Percentiles rank a stretch among this genome's conserved stretches.
phyloP scores from a whole-genome alignment of 2,888 invertebrate species.

The Tenodera sinensis region DNA sequence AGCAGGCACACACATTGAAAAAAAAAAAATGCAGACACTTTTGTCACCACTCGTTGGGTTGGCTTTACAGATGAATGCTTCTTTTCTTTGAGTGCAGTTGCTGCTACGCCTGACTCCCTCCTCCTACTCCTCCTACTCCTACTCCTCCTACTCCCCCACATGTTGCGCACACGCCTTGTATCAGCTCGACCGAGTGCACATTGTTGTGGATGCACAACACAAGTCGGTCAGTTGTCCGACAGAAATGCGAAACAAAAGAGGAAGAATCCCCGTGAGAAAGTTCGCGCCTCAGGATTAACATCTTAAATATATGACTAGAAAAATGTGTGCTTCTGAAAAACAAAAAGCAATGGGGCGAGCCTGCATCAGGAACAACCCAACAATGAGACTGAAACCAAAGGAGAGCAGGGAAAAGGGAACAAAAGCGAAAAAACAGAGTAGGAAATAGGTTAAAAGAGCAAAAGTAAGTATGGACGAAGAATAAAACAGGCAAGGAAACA shows the following conservation, averaged over 20 bases:
- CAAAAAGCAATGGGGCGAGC: not conserved
- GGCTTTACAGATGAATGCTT: constrained; percentile 12
- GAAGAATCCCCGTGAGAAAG: not conserved
- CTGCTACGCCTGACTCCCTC: not conserved
- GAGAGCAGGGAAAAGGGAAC: not conserved
- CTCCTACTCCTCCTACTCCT: not conserved
- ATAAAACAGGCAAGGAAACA: not conserved
- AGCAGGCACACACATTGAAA: not conserved
- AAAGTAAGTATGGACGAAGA: not conserved
- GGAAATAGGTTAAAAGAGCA: not conserved
- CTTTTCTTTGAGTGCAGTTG: constrained; percentile 2
- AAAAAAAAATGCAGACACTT: constrained; percentile 14
- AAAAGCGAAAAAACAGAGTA: not conserved
- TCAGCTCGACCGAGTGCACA: not conserved
- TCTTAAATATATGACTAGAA: not conserved
- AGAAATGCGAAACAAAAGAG: not conserved
- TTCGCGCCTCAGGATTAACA: not conserved
- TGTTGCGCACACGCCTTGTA: not conserved
- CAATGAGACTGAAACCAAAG: too few species aligned
- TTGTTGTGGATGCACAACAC: not conserved
- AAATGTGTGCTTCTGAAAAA: not conserved
- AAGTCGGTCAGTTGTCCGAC: not conserved
- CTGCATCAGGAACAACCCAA: not conserved
- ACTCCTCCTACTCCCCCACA: not conserved
- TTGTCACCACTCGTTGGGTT: constrained; percentile 2